Evolutionary conservation across 2,888 invertebrate genomes (phyloP).

Genomic region (Proisotoma minuta): DNA sequence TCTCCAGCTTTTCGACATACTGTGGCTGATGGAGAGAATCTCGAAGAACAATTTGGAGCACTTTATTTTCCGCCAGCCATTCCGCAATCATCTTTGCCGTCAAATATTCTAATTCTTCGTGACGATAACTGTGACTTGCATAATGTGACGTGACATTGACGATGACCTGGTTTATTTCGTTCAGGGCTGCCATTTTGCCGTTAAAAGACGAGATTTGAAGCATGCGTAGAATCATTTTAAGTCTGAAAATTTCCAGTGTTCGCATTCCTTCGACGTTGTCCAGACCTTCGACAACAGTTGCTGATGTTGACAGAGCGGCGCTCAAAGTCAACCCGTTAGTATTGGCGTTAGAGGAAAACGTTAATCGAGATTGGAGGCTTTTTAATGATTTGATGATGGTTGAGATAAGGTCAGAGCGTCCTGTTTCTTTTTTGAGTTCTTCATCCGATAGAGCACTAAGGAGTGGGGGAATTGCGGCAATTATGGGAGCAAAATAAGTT

Average conservation of each 20-base stretch:
- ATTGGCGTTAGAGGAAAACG: no score
- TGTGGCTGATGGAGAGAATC: conserved; percentile 96
- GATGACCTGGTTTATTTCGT: conserved; percentile 95
- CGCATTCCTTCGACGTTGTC: conserved; percentile 75
- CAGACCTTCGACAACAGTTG: conserved; percentile 67
- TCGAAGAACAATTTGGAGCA: conserved; percentile 86
- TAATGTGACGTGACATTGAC: conserved; percentile 81
- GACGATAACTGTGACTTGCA: conserved; percentile 64
- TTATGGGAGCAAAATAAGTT: conserved; percentile 85
- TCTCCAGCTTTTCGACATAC: conserved; percentile 95
- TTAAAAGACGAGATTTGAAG: conserved; percentile 86
- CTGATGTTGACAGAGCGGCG: no score
- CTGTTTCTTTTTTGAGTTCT: conserved; percentile 90
- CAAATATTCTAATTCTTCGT: conserved; percentile 82
- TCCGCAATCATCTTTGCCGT: conserved; percentile 91
- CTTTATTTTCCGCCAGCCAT: conserved; percentile 94
- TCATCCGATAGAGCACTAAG: conserved; percentile 90
- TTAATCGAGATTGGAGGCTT: conserved; percentile 78
- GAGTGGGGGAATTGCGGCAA: conserved; percentile 82
- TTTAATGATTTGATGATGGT: conserved; percentile 89
- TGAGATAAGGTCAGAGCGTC: conserved; percentile 92
- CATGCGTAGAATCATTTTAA: conserved; percentile 80
- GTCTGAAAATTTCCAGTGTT: conserved; percentile 85
- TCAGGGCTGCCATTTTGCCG: conserved; percentile 97
- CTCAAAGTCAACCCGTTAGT: no score